A percentile compares a stretch with the other conserved stretches of the same genome.
These are phyloP conservation scores for Gavialis gangeticus DNA, from an alignment of 2,113 vertebrate species.

Conservation along the genomic window DNA sequence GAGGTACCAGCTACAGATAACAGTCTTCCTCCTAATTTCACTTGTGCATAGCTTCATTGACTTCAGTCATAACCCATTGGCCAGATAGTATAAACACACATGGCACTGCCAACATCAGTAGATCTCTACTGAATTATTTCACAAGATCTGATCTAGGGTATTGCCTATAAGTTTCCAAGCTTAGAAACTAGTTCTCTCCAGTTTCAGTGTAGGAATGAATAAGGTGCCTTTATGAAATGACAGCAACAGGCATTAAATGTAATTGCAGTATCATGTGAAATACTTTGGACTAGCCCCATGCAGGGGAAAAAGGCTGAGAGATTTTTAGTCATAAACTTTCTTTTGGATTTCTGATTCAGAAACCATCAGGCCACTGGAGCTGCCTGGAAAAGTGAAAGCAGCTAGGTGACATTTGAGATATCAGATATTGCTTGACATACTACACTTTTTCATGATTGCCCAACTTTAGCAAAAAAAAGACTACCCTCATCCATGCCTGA, in stretches of 20 bases:
- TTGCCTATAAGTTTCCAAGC: constrained; percentile 49
- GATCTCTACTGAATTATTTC: constrained; percentile 42
- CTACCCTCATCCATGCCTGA: background rate
- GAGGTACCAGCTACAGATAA: background rate
- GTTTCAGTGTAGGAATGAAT: constrained; percentile 59
- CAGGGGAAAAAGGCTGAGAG: constrained; percentile 36
- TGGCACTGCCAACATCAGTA: background rate
- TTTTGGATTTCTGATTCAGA: background rate
- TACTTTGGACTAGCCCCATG: constrained; percentile 31
- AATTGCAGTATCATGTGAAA: constrained; percentile 62
- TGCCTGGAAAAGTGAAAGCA: constrained; percentile 33
- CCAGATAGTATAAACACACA: constrained; percentile 29
- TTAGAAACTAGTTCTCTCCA: constrained; percentile 43
- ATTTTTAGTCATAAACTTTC: constrained; percentile 25
- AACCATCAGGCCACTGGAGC: background rate
- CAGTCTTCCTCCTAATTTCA: background rate
- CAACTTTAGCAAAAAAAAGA: background rate
- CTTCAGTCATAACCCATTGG: background rate
- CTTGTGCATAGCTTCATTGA: background rate
- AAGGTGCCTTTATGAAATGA: constrained; percentile 57
- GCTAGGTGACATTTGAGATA: constrained; percentile 10
- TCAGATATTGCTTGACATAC: constrained; percentile 14
- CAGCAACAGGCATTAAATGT: constrained; percentile 65
- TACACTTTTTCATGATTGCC: background rate
- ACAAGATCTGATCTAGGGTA: background rate